Evolutionary conservation across 2,797 vertebrate species (phyloP).

Genomic region (Benthosema pterotum): DNA sequence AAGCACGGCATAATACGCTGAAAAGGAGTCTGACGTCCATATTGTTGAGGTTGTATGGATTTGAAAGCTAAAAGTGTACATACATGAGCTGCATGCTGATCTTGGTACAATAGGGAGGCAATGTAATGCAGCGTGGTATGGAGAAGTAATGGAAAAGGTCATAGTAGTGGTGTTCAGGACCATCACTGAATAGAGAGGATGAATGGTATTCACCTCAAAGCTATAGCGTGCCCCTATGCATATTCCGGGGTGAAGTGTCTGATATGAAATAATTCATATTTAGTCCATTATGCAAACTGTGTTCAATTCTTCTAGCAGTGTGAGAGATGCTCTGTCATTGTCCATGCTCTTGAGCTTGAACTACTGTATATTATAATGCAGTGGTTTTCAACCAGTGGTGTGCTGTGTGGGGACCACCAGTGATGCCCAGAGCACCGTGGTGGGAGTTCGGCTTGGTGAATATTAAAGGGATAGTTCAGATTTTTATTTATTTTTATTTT

Average conservation of each 20-base stretch:
- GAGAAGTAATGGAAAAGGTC: neutral
- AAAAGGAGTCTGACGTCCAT: conserved; percentile 44
- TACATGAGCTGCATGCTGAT: conserved; percentile 17
- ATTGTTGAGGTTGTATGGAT: conserved; percentile 20
- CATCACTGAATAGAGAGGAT: conserved; percentile 25
- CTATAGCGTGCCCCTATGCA: neutral
- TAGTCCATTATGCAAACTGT: too few relatives aligned
- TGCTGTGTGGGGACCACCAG: too few relatives aligned
- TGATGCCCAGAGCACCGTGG: too few relatives aligned
- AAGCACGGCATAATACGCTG: conserved; percentile 40
- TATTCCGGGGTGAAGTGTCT: neutral
- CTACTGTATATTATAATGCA: too few relatives aligned
- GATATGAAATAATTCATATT: too few relatives aligned
- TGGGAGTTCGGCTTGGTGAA: too few relatives aligned
- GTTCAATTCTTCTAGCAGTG: too few relatives aligned
- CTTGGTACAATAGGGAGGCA: neutral
- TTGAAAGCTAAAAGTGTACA: conserved; percentile 6
- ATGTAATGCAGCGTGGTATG: conserved; percentile 1
- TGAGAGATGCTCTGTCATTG: too few relatives aligned
- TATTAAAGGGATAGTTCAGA: too few relatives aligned
- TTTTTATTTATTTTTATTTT: too few relatives aligned
- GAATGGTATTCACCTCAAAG: conserved; percentile 32
- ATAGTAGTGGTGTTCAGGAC: neutral
- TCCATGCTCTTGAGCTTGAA: too few relatives aligned
- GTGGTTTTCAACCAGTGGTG: too few relatives aligned